Evolutionary conservation across 2,797 vertebrate species (phyloP), one percentile per base, ranked within the genome.

Genomic region (Cyclopterus lumpus): DNA sequence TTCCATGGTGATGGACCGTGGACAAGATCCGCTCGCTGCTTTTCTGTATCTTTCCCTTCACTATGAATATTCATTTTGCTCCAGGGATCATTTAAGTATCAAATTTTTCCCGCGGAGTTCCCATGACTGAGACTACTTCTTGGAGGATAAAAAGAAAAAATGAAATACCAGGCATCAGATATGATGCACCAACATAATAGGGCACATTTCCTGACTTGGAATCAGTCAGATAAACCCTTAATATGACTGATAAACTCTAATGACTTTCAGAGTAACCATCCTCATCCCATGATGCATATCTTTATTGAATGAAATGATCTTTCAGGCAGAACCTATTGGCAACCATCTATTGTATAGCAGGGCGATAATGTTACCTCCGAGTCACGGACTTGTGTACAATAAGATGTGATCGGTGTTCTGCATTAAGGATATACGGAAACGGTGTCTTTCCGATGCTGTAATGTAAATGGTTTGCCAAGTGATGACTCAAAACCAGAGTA

Each of bases 281-380:
- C 32, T 68, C 26, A 58, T 68, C 34, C 44, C 20, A 11, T 62
- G 48, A 79, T 82, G 57, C 53, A 67, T 63, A 66, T 82, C 70
- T 82, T 67, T 72, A 70, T 63, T 59, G 32, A 48, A 71, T 65
- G n/a, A 55, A 73, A 51, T 53, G 1, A 55, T 73, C 70, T 22
- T 51, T 24, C 48, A 51, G 48, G 51, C 38, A 73, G 42, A 81
- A 80, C 34, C 71, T 61, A 77, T 83, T 73, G 81, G 74, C 46
- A n/a, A 48, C 4, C 26, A 40, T 62, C n/a, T 70, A 70, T 75
- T 71, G 49, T 81, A 62, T 54, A 66, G 53, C 26, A 28, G 62
- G 67, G 55, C 20, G 54, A 70, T 73, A 49, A 73, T 70, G 64
- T 80, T 63, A 34, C 49, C 34, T 53, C 24, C 67, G 67, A 54